phyloP scores from a whole-genome alignment of 2,888 invertebrate genomes.

The Oscheius sp. region DNA sequence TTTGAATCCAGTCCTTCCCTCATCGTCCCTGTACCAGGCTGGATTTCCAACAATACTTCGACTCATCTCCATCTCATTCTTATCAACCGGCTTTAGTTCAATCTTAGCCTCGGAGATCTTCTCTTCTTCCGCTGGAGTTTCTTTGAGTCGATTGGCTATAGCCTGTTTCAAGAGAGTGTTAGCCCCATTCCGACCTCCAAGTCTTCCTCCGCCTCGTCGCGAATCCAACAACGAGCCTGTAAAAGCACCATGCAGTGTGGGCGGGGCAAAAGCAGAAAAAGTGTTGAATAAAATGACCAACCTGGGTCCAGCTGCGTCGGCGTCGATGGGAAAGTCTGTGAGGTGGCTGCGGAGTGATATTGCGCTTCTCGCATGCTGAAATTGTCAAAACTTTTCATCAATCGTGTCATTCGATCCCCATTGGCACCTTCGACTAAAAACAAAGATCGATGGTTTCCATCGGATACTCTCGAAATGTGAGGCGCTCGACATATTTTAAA shows the following conservation, averaged over 20 bases:
- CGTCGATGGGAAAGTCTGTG: slow-evolving; percentile 37
- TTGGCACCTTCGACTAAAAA: neutral
- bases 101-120: neutral
- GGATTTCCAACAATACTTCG: slow-evolving; percentile 61
- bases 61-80: slow-evolving; percentile 56
- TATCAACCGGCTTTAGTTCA: slow-evolving; percentile 19
- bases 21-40: slow-evolving; percentile 66
- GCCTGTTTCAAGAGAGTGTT: slow-evolving; percentile 65
- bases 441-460: neutral
- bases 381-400: neutral
- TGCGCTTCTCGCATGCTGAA: slow-evolving; percentile 65
- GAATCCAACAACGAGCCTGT: slow-evolving; percentile 44
- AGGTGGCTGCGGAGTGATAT: slow-evolving; percentile 56
- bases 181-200: slow-evolving; percentile 27
- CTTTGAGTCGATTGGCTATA: slow-evolving; percentile 60
- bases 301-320: slow-evolving; percentile 61
- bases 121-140: neutral
- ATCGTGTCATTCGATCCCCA: neutral
- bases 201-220: slow-evolving; percentile 33
- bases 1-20: slow-evolving; percentile 63
- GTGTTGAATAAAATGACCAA: slow-evolving; percentile 21
- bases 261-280: slow-evolving; percentile 12
- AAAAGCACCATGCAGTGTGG: slow-evolving; percentile 21
- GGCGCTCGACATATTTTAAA: neutral
- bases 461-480: neutral